phyloP scores from a whole-genome alignment of 2,113 vertebrate genomes.

The Pycnonotus jocosus region DNA sequence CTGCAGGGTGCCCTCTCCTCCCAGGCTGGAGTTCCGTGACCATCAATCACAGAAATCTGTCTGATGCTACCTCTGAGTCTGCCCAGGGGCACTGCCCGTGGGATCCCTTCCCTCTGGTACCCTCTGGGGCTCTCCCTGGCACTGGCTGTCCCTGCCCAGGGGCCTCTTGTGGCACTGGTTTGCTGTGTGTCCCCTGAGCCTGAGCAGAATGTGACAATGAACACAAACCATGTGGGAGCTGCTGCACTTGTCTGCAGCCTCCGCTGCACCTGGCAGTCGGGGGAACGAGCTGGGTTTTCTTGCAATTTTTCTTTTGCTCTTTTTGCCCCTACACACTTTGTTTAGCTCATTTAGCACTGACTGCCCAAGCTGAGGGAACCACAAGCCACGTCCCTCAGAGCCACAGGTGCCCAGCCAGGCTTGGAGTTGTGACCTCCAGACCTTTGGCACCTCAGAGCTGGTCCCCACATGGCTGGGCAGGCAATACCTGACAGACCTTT shows the following conservation, averaged over 20 bases:
- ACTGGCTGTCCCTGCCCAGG: neutral
- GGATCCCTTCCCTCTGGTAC: neutral
- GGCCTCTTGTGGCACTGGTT: neutral
- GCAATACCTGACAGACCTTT: neutral
- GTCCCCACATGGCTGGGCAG: neutral
- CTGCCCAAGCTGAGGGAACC: neutral
- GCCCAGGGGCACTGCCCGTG: neutral
- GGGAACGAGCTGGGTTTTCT: neutral
- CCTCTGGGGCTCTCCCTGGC: neutral
- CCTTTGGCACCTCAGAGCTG: neutral
- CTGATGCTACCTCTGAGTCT: slow-evolving; percentile 45
- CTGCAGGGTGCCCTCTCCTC: neutral
- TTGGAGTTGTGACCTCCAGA: neutral
- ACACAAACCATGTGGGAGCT: neutral
- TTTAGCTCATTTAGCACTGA: neutral
- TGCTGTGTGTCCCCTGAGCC: neutral
- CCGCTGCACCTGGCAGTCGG: rapidly evolving
- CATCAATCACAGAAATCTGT: slow-evolving; percentile 4
- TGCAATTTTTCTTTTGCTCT: neutral
- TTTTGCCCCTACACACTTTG: rapidly evolving
- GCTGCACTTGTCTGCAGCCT: neutral
- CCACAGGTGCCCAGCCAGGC: neutral
- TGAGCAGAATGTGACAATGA: neutral
- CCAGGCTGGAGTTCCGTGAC: neutral
- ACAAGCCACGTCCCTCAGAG: neutral